Base-by-base conservation (phyloP, 2,797 vertebrate species). In the Brotula barbata region DNA sequence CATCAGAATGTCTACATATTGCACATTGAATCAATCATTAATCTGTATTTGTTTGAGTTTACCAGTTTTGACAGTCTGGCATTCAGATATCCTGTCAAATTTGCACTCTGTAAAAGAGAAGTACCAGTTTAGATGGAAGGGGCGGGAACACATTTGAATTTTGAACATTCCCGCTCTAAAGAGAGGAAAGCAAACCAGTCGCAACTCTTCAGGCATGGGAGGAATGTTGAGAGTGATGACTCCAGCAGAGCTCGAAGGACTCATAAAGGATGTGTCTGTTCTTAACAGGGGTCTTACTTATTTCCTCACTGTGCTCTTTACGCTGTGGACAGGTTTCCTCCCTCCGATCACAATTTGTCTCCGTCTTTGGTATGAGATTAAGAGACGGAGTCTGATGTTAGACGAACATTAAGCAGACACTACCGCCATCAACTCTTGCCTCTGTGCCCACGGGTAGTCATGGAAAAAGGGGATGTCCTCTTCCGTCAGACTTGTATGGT, bases 111-210 rank as follows among this genome's bases (percentile, higher is more conserved):
- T 7, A 17, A 75, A 84, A 69, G 12, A 71, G 78, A 78, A 58
- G 39, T 50, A 55, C 74, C 20, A 42, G 81, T 86, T 78, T 52
- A 56, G 70, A 49, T 51, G 10, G 4, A 68, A 73, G 63, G 64
- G 83, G 85, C 47, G 82, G 81, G 73, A 47, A 45, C 19, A 20
- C 0, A 56, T 90, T 88, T 89, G 81, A 90, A 89, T 87, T 89
- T 89, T 70, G 47, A 89, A 88, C 59, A 64, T 85, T 89, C 87
- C 87, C 87, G 83, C 89, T 82, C 71, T 64, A 62, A 13, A 52
- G 57, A 67, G 61, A 56, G 70, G 78, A 83, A 80, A 63, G 48
- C 43, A 65, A 73, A 68, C 28, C 10, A 73, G 76, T 87, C 63
- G 48, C 8, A 40, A 61, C 61, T 76, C 15, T 75, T 25, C 47